These are phyloP conservation scores for Clarias gariepinus DNA, from an alignment of 2,113 vertebrate species.

Conservation along the genomic window DNA sequence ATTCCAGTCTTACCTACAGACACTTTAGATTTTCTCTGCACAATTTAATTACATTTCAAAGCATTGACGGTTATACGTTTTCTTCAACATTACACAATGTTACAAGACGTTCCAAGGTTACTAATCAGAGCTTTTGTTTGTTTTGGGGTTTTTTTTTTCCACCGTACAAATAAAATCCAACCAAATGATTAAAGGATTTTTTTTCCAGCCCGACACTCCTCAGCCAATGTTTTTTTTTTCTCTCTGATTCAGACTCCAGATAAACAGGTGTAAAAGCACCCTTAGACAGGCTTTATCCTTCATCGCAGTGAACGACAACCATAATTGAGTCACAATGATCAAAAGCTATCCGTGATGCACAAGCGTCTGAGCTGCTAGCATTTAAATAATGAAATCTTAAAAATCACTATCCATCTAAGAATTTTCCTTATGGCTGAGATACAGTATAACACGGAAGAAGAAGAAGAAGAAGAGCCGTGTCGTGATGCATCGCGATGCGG, in stretches of 20 bases:
- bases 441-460: neutral
- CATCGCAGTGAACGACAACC: neutral
- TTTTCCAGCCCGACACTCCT: neutral
- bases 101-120: too few species aligned
- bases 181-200: neutral
- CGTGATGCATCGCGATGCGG: neutral
- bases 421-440: neutral
- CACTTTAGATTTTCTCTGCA: too few species aligned
- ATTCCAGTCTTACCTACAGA: too few species aligned
- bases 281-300: neutral
- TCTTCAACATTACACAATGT: too few species aligned
- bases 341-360: neutral
- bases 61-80: too few species aligned
- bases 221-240: neutral
- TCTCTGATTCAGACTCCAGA: neutral
- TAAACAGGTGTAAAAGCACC: neutral
- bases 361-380: neutral
- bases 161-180: too few species aligned
- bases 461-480: neutral
- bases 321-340: neutral
- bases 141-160: neutral
- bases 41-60: too few species aligned
- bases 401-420: neutral
- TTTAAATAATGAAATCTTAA: neutral
- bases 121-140: neutral